Evolutionary conservation across 2,113 vertebrate genomes (phyloP).

Genomic region (Steatornis caripensis): DNA sequence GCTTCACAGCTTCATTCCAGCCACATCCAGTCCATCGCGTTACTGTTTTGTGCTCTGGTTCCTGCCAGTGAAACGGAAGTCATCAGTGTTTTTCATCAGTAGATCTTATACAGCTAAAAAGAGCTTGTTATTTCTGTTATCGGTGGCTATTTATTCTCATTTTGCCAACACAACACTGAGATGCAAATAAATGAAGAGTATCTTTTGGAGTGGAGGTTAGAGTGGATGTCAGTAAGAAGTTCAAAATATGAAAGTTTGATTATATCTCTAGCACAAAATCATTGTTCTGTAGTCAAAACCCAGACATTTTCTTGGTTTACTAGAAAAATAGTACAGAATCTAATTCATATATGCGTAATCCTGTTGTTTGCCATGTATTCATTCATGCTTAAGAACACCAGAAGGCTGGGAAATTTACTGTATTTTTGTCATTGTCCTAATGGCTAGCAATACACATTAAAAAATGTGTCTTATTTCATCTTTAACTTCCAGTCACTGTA

Average conservation of each 20-base stretch:
- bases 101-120: background rate
- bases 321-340: background rate
- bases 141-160: background rate
- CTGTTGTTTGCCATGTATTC: background rate
- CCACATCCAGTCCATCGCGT: background rate
- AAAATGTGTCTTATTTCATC: background rate
- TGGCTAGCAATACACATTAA: background rate
- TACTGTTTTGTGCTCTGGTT: background rate
- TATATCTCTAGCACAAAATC: background rate
- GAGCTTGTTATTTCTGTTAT: background rate
- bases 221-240: background rate
- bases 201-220: background rate
- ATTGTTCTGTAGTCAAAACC: background rate
- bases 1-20: background rate
- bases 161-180: background rate
- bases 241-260: background rate
- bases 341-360: background rate
- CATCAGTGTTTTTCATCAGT: background rate
- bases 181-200: background rate
- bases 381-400: background rate
- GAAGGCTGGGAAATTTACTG: background rate
- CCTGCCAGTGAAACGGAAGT: background rate
- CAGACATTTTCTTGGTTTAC: background rate
- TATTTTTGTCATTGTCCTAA: background rate
- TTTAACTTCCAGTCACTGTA: background rate